A percentile compares a stretch with the other conserved stretches of the same genome.
Conservation (phyloP, 2,113 vertebrate genomes). For the Plotosus lineatus region DNA sequence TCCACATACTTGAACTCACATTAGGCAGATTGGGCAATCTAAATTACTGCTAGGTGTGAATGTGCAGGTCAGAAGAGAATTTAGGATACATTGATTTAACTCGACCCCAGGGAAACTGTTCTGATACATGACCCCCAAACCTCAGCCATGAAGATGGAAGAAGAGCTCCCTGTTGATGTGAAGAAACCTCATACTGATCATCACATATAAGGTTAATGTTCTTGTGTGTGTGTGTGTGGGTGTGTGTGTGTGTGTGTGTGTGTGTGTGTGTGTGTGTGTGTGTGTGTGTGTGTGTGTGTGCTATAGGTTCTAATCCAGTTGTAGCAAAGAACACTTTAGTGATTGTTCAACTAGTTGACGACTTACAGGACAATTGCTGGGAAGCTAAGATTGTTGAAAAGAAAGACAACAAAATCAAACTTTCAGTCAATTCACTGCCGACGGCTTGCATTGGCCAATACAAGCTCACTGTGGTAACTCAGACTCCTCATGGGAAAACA, state of each 20-base stretch:
- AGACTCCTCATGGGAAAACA: conserved; percentile 59
- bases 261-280: background rate
- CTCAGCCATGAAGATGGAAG: too few relatives aligned
- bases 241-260: conserved; percentile 11
- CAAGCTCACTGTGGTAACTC: conserved; percentile 72
- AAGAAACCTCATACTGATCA: background rate
- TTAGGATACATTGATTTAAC: too few relatives aligned
- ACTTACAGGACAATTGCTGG: conserved; percentile 75
- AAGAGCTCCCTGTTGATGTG: too few relatives aligned
- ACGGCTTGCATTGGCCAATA: conserved; percentile 81
- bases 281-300: conserved; percentile 17
- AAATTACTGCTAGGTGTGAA: too few relatives aligned
- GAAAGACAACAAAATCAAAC: conserved; percentile 62
- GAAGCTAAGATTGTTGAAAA: conserved; percentile 75
- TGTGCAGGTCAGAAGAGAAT: too few relatives aligned
- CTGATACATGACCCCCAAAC: too few relatives aligned
- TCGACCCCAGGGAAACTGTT: too few relatives aligned
- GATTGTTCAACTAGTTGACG: conserved; percentile 75
- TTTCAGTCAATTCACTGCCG: conserved; percentile 74
- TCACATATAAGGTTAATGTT: background rate
- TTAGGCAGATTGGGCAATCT: too few relatives aligned
- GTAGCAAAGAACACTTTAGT: conserved; percentile 84
- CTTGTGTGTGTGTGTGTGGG: background rate
- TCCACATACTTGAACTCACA: too few relatives aligned
- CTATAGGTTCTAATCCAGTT: conserved; percentile 74